Base-by-base conservation (phyloP, 2,113 vertebrate genomes). In the Prolemur simus region DNA sequence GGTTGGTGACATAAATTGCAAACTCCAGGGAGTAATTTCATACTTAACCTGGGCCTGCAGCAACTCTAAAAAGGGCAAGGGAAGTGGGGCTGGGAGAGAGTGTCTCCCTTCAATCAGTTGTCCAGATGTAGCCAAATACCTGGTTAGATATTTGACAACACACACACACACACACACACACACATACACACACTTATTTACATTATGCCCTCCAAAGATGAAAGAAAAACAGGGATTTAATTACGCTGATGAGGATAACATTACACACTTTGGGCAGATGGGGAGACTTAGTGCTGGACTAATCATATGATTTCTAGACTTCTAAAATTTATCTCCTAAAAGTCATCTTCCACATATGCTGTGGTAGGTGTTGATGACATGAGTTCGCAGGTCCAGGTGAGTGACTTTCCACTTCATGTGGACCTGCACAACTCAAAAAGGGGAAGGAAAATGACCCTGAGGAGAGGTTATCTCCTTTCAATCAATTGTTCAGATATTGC, bases 71-170 rank as follows among this genome's bases (percentile, higher is more conserved):
- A 91, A 87, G 93, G 89, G 87, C 1, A 87, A 60, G 82, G 87
- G 47, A 87, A 84, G 80, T 69, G 58, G 96, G 92, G 8, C 23
- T 94, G 69, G 86, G 93, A 95, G 94, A 96, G 0, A 60, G 45
- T 49, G 37, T 86, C 96, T 74, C 95, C 93, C 69, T 97, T 95
- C 96, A 96, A 95, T 97, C 96, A 58, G 82, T 80, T 85, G 95
- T 98, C 96, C 96, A 97, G 97, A 98, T 96, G 96, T 91, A 97
- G 94, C 64, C 96, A 97, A 93, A 93, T 89, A 97, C 54, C 93
- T 74, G 39, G 4, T 52, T 68, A 84, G 96, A 12, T 92, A 94
- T 89, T 68, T 96, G 97, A 91, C 85, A 20, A 52, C 1, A 80
- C 78, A 77, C 34, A 76, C 17, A 47, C 7, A 82, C n/a, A 37